Evolutionary conservation across 2,113 vertebrate species (phyloP).

Genomic region (Ammodytes marinus): DNA sequence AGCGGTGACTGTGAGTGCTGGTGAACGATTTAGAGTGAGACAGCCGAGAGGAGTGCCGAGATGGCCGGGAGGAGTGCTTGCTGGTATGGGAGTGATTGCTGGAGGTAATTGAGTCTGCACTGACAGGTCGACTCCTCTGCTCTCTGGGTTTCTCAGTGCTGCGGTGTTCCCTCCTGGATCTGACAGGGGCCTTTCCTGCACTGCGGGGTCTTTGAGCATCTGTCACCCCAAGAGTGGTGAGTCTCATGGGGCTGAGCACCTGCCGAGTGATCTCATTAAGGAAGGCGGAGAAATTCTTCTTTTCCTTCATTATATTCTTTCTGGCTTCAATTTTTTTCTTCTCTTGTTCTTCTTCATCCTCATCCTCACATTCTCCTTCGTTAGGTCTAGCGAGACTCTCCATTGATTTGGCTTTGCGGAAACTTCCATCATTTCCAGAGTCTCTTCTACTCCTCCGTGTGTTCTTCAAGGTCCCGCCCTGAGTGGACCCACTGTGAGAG

Average conservation of each 20-base stretch:
- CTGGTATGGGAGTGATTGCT: slow-evolving; percentile 58
- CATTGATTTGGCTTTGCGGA: slow-evolving; percentile 86
- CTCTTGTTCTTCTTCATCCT: slow-evolving; percentile 63
- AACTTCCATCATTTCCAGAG: slow-evolving; percentile 47
- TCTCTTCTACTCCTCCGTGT: slow-evolving; percentile 15
- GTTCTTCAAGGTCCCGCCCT: slow-evolving; percentile 55
- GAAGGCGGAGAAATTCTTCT: slow-evolving; percentile 87
- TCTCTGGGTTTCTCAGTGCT: slow-evolving; percentile 41
- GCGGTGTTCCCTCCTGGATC: slow-evolving; percentile 48
- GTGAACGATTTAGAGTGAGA: slow-evolving; percentile 57
- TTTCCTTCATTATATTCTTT: slow-evolving; percentile 82
- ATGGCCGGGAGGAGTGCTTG: slow-evolving; percentile 1
- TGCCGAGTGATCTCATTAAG: slow-evolving; percentile 89
- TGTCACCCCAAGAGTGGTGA: slow-evolving; percentile 84
- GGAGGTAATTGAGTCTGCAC: slow-evolving; percentile 67
- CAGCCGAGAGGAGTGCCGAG: slow-evolving; percentile 30
- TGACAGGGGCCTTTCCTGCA: slow-evolving; percentile 29
- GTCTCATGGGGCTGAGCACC: slow-evolving; percentile 87
- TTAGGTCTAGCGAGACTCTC: slow-evolving; percentile 78
- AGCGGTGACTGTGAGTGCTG: slow-evolving; percentile 31
- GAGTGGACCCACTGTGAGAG: slow-evolving; percentile 26
- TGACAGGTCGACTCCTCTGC: slow-evolving; percentile 43
- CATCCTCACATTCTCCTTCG: slow-evolving; percentile 39
- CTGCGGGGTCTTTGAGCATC: slow-evolving; percentile 61
- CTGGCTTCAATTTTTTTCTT: slow-evolving; percentile 67